Conservation (phyloP, 2,113 vertebrate genomes). For the Tragulus kanchil region DNA sequence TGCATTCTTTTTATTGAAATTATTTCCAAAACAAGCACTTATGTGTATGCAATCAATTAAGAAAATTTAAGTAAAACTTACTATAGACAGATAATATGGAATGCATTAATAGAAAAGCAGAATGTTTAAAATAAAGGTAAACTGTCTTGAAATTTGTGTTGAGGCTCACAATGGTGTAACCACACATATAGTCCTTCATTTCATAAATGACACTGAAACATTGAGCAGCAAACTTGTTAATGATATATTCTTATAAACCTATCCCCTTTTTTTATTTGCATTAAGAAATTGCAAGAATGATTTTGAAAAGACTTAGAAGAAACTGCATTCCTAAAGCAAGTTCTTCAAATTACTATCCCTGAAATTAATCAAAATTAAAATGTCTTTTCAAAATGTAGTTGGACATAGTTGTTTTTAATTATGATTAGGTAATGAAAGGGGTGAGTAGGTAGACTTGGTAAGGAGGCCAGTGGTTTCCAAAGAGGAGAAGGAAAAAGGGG, state of each 20-base stretch:
- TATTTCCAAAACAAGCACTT: background rate
- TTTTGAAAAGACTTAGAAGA: background rate
- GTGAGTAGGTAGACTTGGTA: no score
- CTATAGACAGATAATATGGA: background rate
- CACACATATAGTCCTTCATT: background rate
- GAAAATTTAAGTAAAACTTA: background rate
- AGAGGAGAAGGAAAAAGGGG: no score
- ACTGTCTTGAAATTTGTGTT: background rate
- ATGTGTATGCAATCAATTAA: background rate
- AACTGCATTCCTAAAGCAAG: background rate
- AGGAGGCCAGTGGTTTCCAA: no score
- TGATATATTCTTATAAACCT: background rate
- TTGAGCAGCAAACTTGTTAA: background rate
- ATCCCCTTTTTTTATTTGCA: background rate
- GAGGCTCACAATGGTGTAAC: background rate
- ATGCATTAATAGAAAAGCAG: background rate
- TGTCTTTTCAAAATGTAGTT: background rate
- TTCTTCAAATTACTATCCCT: background rate
- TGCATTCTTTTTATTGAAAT: background rate
- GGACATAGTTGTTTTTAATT: background rate
- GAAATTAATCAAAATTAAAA: background rate
- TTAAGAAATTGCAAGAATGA: background rate
- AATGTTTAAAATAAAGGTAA: background rate
- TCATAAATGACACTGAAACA: background rate
- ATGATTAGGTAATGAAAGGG: background rate